These are phyloP conservation scores for Spodoptera litura DNA, from an alignment of 1,140 invertebrate species.

Conservation along the genomic window DNA sequence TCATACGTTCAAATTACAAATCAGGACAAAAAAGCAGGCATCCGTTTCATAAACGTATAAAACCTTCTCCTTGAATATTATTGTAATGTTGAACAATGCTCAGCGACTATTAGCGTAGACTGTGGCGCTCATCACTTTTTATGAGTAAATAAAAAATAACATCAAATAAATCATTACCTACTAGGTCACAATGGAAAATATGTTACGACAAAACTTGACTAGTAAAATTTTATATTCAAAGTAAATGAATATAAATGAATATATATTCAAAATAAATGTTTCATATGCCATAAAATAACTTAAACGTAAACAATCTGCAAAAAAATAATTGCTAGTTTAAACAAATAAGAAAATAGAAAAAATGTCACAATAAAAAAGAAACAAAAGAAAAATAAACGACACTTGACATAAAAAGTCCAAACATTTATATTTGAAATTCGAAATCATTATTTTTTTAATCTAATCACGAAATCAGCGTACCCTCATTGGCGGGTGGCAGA, in stretches of 20 bases:
- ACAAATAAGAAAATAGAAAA: background rate
- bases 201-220: background rate
- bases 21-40: background rate
- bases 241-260: no score
- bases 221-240: no score
- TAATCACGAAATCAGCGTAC: constrained; percentile 64
- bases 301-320: no score
- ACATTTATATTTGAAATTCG: constrained; percentile 50
- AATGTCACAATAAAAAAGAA: constrained; percentile 1
- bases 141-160: constrained; percentile 18
- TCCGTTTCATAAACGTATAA: background rate
- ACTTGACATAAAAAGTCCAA: constrained; percentile 16
- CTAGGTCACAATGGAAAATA: constrained; percentile 7
- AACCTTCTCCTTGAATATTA: constrained; percentile 28
- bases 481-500: constrained; percentile 60
- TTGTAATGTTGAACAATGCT: constrained; percentile 18
- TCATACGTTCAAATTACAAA: background rate
- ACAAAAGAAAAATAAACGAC: background rate
- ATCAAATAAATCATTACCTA: constrained; percentile 5
- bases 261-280: no score
- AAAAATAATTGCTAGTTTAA: no score
- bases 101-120: constrained; percentile 1
- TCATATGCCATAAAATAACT: no score
- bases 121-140: constrained; percentile 20
- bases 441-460: constrained; percentile 64